These are phyloP conservation scores for Gambusia affinis DNA, from an alignment of 2,113 vertebrate genomes.

Conservation along the genomic window DNA sequence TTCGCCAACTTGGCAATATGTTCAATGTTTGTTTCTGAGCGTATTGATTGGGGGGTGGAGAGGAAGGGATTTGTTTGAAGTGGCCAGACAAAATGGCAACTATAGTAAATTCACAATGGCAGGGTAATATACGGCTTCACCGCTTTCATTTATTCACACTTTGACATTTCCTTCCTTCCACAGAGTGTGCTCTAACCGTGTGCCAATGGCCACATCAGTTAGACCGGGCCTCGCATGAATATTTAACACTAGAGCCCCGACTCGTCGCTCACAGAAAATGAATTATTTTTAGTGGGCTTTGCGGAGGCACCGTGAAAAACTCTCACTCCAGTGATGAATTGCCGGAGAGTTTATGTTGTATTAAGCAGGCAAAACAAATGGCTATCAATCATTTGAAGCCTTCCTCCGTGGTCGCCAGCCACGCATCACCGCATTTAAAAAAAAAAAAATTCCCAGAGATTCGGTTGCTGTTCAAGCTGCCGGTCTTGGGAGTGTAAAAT, in stretches of 20 bases:
- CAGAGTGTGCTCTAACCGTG: conserved; percentile 74
- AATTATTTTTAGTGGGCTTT: conserved; percentile 77
- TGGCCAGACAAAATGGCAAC: conserved; percentile 72
- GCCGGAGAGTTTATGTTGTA: conserved; percentile 79
- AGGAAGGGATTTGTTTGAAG: conserved; percentile 70
- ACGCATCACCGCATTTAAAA: conserved; percentile 41
- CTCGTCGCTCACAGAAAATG: conserved; percentile 72
- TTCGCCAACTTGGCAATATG: conserved; percentile 63
- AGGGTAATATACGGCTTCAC: conserved; percentile 73
- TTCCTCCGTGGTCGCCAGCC: conserved; percentile 76
- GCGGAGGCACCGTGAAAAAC: conserved; percentile 73
- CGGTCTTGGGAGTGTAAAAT: conserved; percentile 31
- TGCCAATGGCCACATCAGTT: conserved; percentile 80
- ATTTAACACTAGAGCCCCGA: conserved; percentile 76
- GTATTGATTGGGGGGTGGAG: conserved; percentile 64
- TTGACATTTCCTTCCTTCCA: conserved; percentile 76
- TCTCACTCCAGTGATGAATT: conserved; percentile 78
- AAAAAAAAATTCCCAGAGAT: conserved; percentile 16
- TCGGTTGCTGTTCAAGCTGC: conserved; percentile 52
- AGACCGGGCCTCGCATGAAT: conserved; percentile 77
- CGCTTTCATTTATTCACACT: conserved; percentile 80
- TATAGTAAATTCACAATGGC: conserved; percentile 76
- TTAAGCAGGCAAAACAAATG: conserved; percentile 84
- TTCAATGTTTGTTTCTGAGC: conserved; percentile 55
- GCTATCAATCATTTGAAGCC: conserved; percentile 78